These are phyloP conservation scores for Rhogogaster chlorosoma DNA, from an alignment of 2,888 invertebrate species.

Conservation along the genomic window DNA sequence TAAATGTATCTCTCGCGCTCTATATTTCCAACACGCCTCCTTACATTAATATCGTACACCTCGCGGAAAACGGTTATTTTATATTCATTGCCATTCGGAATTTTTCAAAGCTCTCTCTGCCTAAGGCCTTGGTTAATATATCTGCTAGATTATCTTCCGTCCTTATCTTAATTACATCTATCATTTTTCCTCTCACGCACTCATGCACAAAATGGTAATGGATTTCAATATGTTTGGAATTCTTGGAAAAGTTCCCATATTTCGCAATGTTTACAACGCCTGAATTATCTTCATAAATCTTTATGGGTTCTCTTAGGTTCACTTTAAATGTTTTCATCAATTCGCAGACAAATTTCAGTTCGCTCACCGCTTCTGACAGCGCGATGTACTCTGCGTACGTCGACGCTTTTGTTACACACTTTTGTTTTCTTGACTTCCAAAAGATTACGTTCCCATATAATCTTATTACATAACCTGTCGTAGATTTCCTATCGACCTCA, in stretches of 20 bases:
- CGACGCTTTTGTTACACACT: constrained; percentile 54
- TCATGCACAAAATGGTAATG: not conserved
- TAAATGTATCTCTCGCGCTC: too few species aligned
- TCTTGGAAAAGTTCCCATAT: not conserved
- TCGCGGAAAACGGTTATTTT: not conserved
- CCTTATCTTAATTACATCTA: not conserved
- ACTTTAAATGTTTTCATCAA: not conserved
- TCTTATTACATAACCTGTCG: not conserved
- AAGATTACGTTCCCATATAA: constrained; percentile 35
- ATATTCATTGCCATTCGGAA: not conserved
- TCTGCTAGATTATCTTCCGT: not conserved
- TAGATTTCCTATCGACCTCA: not conserved
- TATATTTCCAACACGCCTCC: too few species aligned
- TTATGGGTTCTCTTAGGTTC: not conserved
- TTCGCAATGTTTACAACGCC: not conserved
- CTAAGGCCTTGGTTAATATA: not conserved
- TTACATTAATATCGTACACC: too few species aligned
- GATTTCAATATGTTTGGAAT: not conserved
- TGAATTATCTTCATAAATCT: not conserved
- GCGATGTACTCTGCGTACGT: constrained; percentile 54
- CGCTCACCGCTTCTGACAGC: constrained; percentile 47
- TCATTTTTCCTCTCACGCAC: not conserved
- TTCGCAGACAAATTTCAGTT: not conserved
- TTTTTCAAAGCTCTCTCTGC: not conserved
- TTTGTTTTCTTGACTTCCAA: constrained; percentile 54